Percentiles rank a stretch among this genome's conserved stretches.
These are phyloP conservation scores for Diorhabda carinulata DNA, from an alignment of 1,140 invertebrate species.

Conservation along the genomic window DNA sequence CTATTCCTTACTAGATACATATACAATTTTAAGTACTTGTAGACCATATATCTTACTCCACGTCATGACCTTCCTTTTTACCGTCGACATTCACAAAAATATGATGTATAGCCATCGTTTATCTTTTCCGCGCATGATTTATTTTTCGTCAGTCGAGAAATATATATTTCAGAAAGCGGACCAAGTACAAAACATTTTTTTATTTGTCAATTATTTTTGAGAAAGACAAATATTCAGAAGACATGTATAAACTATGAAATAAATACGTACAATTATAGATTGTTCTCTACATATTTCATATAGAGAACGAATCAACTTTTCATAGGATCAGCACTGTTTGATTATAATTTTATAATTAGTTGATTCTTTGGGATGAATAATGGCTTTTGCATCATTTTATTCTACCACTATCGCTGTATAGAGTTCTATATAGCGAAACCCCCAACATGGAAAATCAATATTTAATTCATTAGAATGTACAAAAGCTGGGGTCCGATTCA, in stretches of 20 bases:
- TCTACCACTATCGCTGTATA: not conserved
- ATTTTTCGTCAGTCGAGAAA: not conserved
- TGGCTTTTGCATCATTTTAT: not conserved
- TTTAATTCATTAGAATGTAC: constrained; percentile 1
- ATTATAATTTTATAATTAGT: too few relatives aligned
- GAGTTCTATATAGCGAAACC: not conserved
- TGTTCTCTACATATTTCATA: too few relatives aligned
- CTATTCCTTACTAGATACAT: too few relatives aligned
- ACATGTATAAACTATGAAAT: too few relatives aligned
- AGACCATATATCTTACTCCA: not conserved
- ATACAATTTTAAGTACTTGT: not conserved
- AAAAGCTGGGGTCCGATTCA: not conserved
- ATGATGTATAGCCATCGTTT: constrained; percentile 2
- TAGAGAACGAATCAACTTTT: too few relatives aligned
- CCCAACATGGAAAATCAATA: not conserved
- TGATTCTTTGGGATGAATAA: too few relatives aligned
- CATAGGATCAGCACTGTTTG: too few relatives aligned
- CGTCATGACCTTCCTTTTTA: not conserved
- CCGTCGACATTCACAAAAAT: constrained; percentile 2
- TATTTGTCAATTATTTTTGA: too few relatives aligned
- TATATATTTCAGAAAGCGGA: not conserved
- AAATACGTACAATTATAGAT: too few relatives aligned
- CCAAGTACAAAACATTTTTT: not conserved
- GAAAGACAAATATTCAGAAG: too few relatives aligned
- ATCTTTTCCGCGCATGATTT: constrained; percentile 2